Percentiles rank a stretch among this genome's conserved stretches.
phyloP scores from a whole-genome alignment of 2,888 invertebrate species.

The Sepiola atlantica region DNA sequence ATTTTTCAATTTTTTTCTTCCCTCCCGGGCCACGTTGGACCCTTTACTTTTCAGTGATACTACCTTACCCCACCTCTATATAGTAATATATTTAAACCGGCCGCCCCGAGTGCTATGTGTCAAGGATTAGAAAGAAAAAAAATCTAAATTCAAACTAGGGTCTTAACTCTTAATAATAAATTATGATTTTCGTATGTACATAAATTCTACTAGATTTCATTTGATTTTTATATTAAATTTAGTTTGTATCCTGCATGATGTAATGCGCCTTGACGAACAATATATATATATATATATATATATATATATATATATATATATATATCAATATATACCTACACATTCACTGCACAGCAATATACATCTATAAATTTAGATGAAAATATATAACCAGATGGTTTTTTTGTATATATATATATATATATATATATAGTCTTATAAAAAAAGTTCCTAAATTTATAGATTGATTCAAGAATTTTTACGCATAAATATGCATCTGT shows the following conservation, averaged over 20 bases:
- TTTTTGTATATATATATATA: too few species aligned
- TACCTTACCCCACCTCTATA: neutral
- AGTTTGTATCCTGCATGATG: neutral
- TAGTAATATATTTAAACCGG: constrained; percentile 20
- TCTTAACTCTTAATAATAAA: neutral
- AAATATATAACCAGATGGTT: neutral
- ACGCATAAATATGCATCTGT: too few species aligned
- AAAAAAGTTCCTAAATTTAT: too few species aligned
- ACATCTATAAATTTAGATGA: neutral
- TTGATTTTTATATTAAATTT: constrained; percentile 23
- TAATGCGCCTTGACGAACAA: constrained; percentile 6
- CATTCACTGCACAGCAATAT: neutral
- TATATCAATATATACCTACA: too few species aligned
- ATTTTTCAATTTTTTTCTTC: neutral
- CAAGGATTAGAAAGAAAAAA: neutral
- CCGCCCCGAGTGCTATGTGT: constrained; percentile 8
- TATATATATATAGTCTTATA: too few species aligned
- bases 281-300: too few species aligned
- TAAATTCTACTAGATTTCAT: constrained; percentile 4
- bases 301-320: too few species aligned
- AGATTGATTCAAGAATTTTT: too few species aligned
- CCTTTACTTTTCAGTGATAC: neutral
- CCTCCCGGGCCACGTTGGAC: neutral
- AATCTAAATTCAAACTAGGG: neutral
- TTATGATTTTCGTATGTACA: constrained; percentile 32